Evolutionary conservation across 2,113 vertebrate genomes (phyloP), one percentile per base, ranked within the genome.

Genomic region (Lucifuga dentata): DNA sequence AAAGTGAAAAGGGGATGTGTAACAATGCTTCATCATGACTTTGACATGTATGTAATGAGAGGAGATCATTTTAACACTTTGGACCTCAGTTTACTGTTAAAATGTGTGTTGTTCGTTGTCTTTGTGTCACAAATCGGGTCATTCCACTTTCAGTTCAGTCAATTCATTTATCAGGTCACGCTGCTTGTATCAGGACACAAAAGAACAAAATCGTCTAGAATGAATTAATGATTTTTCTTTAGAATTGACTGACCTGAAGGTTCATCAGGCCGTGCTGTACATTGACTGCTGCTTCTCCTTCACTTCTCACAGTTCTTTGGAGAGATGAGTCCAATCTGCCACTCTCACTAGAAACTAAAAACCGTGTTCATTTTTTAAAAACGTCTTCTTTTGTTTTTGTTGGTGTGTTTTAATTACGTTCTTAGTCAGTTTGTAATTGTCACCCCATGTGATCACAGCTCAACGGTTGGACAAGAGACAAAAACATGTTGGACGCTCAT

Each of bases 291-390:
- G 63, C 55, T 80, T 71, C 73, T 72, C 63, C 61, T 76, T 76
- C 35, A 72, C 21, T 56, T 50, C 29, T 62, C 65, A 55, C 16
- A 50, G 36, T 56, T 76, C 58, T 60, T 65, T 40, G 32, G 65
- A 55, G 64, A 78, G 35, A 78, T 70, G 78, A 72, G 84, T 86
- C 76, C 82, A 78, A 76, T 73, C 69, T 73, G 62, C 58, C 55
- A 36, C 68, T 83, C 68, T 80, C 68, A 80, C 78, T 64, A 43
- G 17, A 36, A 55, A 60, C 36, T 16, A 35, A 39, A 71, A 55
- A 39, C 60, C 9, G 5, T 32, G 49, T 68, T 67, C 13, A 55
- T 73, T 55, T 53, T 62, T 24, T 11, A 10, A 20, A n/a, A n/a
- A n/a, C n/a, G n/a, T n/a, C n/a, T 45, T 5, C 46, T 2, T 53